Evolutionary conservation across 1,140 invertebrate species (phyloP).

Genomic region (Diorhabda carinulata): DNA sequence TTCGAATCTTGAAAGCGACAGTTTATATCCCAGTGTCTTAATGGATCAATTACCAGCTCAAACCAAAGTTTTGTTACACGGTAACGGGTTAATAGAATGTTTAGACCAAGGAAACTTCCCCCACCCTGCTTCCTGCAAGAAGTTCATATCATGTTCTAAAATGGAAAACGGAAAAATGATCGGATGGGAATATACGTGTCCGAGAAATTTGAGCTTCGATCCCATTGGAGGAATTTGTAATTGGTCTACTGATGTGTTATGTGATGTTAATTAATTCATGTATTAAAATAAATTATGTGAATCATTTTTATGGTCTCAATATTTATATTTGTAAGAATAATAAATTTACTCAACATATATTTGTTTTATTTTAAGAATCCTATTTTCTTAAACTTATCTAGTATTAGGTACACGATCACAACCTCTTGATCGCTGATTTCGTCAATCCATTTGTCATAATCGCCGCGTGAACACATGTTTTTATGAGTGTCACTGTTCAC

Average conservation of each 20-base stretch:
- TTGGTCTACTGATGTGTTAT: constrained; percentile 74
- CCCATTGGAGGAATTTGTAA: constrained; percentile 86
- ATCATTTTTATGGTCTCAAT: no score
- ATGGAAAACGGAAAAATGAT: constrained; percentile 71
- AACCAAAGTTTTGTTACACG: constrained; percentile 48
- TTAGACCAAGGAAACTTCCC: constrained; percentile 84
- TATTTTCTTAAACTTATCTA: no score
- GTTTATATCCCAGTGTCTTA: background rate
- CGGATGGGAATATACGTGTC: constrained; percentile 84
- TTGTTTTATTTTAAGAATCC: no score
- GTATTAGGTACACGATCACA: no score
- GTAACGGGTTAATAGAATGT: constrained; percentile 68
- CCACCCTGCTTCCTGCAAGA: constrained; percentile 80
- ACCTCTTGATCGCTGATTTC: no score
- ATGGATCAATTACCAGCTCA: constrained; percentile 44
- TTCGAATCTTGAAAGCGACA: no score
- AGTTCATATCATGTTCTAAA: constrained; percentile 82
- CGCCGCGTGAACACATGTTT: no score
- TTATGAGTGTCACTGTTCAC: no score
- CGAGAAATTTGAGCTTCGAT: constrained; percentile 77
- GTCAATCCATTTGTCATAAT: no score
- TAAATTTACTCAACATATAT: no score
- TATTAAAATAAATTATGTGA: background rate
- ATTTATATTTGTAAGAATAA: no score
- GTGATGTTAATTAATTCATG: constrained; percentile 50